These are phyloP conservation scores for Motacilla tschutschensis DNA, from an alignment of 2,113 vertebrate genomes.

Conservation along the genomic window DNA sequence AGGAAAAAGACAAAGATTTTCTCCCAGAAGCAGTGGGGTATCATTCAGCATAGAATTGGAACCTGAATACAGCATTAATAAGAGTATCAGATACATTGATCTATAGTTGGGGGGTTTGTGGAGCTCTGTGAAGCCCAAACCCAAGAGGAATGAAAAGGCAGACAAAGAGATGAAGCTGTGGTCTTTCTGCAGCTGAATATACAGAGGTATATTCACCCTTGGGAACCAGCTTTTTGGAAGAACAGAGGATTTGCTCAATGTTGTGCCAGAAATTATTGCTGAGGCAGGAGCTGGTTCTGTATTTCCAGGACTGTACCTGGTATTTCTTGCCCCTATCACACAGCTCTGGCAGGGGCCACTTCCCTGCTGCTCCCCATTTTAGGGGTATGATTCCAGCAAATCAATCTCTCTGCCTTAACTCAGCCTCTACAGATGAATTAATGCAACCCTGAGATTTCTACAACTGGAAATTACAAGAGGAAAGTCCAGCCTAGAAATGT, in stretches of 20 bases:
- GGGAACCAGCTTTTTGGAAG: neutral
- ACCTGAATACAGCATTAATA: neutral
- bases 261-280: neutral
- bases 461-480: neutral
- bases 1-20: constrained; percentile 13
- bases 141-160: constrained; percentile 7
- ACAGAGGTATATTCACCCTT: neutral
- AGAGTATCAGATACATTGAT: neutral
- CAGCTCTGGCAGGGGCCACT: neutral
- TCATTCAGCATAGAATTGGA: neutral
- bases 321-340: neutral
- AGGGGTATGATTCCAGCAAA: neutral
- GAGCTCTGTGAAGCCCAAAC: constrained; percentile 1
- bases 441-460: neutral
- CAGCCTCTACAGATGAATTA: neutral
- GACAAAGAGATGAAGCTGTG: constrained; percentile 1
- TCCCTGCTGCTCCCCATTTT: neutral
- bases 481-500: neutral
- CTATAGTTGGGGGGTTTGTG: neutral
- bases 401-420: neutral
- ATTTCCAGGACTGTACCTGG: neutral
- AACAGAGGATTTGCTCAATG: neutral
- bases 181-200: neutral
- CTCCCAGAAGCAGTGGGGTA: neutral
- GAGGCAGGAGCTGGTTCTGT: neutral